These are phyloP conservation scores for Pharmacophagus antenor DNA, from an alignment of 2,888 invertebrate genomes.

Conservation along the genomic window DNA sequence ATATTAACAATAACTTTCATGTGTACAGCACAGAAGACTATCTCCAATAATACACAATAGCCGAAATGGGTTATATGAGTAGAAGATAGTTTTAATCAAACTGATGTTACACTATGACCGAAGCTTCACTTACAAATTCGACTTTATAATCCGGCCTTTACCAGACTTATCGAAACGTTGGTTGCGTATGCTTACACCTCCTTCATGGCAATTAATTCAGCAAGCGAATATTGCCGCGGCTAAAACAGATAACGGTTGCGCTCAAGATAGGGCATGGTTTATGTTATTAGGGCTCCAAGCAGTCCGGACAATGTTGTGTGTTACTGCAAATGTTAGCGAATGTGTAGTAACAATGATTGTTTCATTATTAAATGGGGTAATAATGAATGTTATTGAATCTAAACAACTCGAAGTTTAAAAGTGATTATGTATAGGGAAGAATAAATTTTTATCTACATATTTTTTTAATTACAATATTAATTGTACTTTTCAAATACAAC, in stretches of 20 bases:
- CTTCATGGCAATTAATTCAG: slow-evolving; percentile 71
- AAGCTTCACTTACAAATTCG: slow-evolving; percentile 66
- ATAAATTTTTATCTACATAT: background rate
- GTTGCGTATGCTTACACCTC: slow-evolving; percentile 58
- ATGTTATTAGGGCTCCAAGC: background rate
- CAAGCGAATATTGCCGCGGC: slow-evolving; percentile 75
- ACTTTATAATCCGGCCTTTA: slow-evolving; percentile 56
- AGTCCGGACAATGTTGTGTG: slow-evolving; percentile 1
- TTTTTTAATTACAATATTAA: background rate
- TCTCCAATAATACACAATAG: slow-evolving; percentile 20
- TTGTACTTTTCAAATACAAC: background rate
- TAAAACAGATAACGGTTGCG: slow-evolving; percentile 70
- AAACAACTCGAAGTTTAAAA: too few species aligned
- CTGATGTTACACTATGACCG: slow-evolving; percentile 49
- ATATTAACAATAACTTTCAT: background rate
- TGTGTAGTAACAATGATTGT: background rate
- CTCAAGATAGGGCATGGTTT: slow-evolving; percentile 37
- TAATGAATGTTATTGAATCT: background rate
- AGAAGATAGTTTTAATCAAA: slow-evolving; percentile 52
- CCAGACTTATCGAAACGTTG: slow-evolving; percentile 41
- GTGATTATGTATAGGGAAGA: background rate
- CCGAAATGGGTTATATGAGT: slow-evolving; percentile 51
- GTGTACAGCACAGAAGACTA: slow-evolving; percentile 12
- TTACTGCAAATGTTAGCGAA: slow-evolving; percentile 2
- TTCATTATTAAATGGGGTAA: background rate